Evolutionary conservation across 2,888 invertebrate genomes (phyloP).

Genomic region (Harpalus rufipes): DNA sequence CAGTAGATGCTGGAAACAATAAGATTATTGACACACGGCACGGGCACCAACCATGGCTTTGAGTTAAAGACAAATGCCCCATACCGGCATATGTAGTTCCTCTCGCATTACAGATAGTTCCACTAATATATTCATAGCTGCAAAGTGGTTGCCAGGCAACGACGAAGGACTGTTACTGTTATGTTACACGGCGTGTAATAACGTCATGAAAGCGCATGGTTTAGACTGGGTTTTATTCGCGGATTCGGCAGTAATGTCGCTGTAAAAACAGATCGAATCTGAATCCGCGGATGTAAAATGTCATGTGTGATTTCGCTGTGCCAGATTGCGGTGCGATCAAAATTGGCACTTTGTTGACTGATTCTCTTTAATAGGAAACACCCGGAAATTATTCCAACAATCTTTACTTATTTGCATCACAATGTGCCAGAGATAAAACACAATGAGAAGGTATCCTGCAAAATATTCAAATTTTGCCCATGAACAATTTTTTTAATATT

Average conservation of each 20-base stretch:
- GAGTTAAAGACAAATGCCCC: conserved; percentile 32
- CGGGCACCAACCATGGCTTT: conserved; percentile 19
- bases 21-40: conserved; percentile 43
- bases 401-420: conserved; percentile 19
- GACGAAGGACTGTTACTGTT: background rate
- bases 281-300: conserved; percentile 28
- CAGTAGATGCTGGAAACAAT: conserved; percentile 24
- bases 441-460: background rate
- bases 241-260: conserved; percentile 21
- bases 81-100: background rate
- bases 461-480: background rate
- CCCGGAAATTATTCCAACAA: background rate
- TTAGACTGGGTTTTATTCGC: conserved; percentile 31
- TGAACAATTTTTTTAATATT: background rate
- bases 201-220: conserved; percentile 18
- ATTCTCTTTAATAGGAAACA: conserved; percentile 1
- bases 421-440: background rate
- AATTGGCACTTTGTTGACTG: conserved; percentile 29
- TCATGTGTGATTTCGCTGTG: conserved; percentile 9
- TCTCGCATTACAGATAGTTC: conserved; percentile 19
- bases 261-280: conserved; percentile 33
- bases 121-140: conserved; percentile 38
- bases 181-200: conserved; percentile 16
- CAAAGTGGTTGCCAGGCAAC: conserved; percentile 19
- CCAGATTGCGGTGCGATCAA: conserved; percentile 10